Conservation (phyloP, 1,140 invertebrate species). For the Heliconius hermathena region DNA sequence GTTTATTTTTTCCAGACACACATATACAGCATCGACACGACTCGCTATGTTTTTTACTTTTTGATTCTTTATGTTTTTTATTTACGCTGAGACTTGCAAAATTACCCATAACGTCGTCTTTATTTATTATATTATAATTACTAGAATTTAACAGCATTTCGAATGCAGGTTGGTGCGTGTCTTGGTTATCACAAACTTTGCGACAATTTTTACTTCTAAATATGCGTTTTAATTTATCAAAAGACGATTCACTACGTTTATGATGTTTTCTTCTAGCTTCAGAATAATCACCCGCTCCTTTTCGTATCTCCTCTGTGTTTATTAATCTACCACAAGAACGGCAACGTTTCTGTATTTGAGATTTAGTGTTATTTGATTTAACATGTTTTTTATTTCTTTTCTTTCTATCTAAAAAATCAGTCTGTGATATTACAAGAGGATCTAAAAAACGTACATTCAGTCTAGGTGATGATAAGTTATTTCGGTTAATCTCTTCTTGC, state of each 20-base stretch:
- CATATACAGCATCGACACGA: slow-evolving; percentile 30
- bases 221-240: neutral
- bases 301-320: slow-evolving; percentile 34
- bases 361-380: slow-evolving; percentile 1
- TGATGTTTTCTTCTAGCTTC: neutral
- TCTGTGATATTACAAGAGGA: neutral
- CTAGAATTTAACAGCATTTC: slow-evolving; percentile 33
- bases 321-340: slow-evolving; percentile 34
- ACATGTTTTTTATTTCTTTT: neutral
- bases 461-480: slow-evolving; percentile 12
- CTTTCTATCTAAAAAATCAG: slow-evolving; percentile 9
- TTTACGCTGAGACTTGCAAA: slow-evolving; percentile 16
- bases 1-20: slow-evolving; percentile 34
- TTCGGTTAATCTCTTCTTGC: neutral
- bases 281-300: slow-evolving; percentile 41
- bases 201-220: neutral
- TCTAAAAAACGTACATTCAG: slow-evolving; percentile 36
- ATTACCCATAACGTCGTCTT: slow-evolving; percentile 37
- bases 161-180: slow-evolving; percentile 23
- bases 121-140: slow-evolving; percentile 40
- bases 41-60: neutral
- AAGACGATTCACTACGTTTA: neutral
- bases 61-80: slow-evolving; percentile 4
- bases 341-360: slow-evolving; percentile 34
- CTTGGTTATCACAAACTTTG: slow-evolving; percentile 14